Evolutionary conservation across 2,888 invertebrate genomes (phyloP), one percentile per base, ranked within the genome.

Genomic region (Amphipyra berbera): DNA sequence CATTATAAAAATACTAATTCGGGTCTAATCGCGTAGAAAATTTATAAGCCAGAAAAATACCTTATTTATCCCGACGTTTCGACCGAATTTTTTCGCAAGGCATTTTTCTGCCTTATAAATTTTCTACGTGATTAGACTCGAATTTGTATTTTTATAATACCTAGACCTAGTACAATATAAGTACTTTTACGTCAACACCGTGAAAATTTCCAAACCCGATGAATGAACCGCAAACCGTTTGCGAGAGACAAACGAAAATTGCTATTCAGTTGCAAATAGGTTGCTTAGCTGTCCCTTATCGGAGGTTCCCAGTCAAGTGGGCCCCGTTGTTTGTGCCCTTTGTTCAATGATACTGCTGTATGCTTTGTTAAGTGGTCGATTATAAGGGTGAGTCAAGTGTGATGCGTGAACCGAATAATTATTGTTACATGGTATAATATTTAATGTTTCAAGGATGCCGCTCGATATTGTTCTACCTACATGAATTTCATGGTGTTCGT

Each of bases 271-370:
- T 42, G 45, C 30, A 38, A 56, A 54, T 33, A 38, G 40, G 6
- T 38, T 63, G 59, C 69, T 75, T 64, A 55, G 44, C 47, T 35
- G n/a, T 35, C 46, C 37, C 56, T 63, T 72, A 75, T 72, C 75
- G 38, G 55, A 0, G 1, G 15, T 37, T 27, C 49, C 15, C 71
- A 75, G 71, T 15, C 52, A 7, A 53, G 63, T n/a, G 41, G 44
- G 13, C 15, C 7, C 21, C 41, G 12, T 14, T 47, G 46, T 48
- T 30, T 42, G 52, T n/a, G 7, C 12, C 8, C 46, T 52, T 48
- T 62, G 54, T 66, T 50, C 21, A 46, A 40, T 41, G 44, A 73
- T 47, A 50, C 56, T n/a, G 7, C 1, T 13, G 21, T 44, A 13
- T 37, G 35, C 35, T 12, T 14, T 9, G 14, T 2, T 52, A 37